These are phyloP conservation scores for Endotricha flammealis DNA, from an alignment of 2,888 invertebrate species.

Conservation along the genomic window DNA sequence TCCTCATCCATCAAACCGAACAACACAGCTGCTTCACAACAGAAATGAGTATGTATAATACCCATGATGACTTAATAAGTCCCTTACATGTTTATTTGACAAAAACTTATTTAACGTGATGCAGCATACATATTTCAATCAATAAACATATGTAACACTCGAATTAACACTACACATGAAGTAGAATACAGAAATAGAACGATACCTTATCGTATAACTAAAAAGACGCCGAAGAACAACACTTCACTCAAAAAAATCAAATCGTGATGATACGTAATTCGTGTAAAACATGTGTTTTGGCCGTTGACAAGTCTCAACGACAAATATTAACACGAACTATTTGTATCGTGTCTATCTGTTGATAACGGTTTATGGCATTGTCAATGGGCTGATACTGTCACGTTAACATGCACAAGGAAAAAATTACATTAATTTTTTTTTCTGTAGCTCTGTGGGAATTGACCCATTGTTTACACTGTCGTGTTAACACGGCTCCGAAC, in stretches of 20 bases:
- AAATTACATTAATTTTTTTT: conserved; percentile 7
- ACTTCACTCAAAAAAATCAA: conserved; percentile 28
- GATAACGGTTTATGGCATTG: conserved; percentile 43
- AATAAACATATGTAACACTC: conserved; percentile 7
- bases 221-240: conserved; percentile 21
- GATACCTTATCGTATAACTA: conserved; percentile 18
- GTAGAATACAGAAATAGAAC: conserved; percentile 10
- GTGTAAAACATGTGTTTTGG: conserved; percentile 55
- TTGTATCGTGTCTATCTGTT: conserved; percentile 41
- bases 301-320: conserved; percentile 31
- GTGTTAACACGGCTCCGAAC: conserved; percentile 3
- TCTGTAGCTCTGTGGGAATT: neutral
- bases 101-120: no score
- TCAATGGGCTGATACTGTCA: conserved; percentile 37
- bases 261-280: conserved; percentile 28
- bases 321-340: no score
- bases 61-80: no score
- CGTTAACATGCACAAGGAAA: conserved; percentile 5
- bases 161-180: conserved; percentile 9
- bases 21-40: no score
- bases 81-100: no score
- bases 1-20: no score
- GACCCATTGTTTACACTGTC: neutral
- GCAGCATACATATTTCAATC: neutral
- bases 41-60: no score